Conservation (phyloP, 2,888 invertebrate species). For the Diarsia brunnea region DNA sequence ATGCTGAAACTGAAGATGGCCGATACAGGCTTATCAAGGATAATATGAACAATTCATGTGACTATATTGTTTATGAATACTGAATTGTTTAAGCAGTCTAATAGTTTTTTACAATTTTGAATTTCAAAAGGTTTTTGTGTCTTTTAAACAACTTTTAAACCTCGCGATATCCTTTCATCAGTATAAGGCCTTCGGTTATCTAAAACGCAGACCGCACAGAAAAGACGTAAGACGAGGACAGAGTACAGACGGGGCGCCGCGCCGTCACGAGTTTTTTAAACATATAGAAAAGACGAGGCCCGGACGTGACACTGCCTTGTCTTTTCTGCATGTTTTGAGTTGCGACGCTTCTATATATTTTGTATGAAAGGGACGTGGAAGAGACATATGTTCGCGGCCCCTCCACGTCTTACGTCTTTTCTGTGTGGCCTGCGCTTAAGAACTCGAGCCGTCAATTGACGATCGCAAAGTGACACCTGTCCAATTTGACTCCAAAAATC, state of each 20-base stretch:
- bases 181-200: neutral
- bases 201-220: no score
- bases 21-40: conserved; percentile 66
- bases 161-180: neutral
- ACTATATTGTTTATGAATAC: conserved; percentile 70
- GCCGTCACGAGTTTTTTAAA: no score
- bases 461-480: neutral
- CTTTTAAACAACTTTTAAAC: neutral
- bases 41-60: conserved; percentile 44
- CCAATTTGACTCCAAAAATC: neutral
- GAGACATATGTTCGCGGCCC: no score
- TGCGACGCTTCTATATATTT: no score
- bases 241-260: no score
- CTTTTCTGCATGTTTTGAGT: no score
- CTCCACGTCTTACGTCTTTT: no score
- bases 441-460: neutral
- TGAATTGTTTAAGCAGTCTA: conserved; percentile 39
- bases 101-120: conserved; percentile 1
- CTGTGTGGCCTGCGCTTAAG: neutral
- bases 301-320: no score
- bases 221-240: no score
- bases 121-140: neutral
- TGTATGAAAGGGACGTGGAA: no score
- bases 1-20: conserved; percentile 68
- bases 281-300: no score